Base-by-base conservation (phyloP, 2,113 vertebrate genomes). In the Sinocyclocheilus rhinocerous region DNA sequence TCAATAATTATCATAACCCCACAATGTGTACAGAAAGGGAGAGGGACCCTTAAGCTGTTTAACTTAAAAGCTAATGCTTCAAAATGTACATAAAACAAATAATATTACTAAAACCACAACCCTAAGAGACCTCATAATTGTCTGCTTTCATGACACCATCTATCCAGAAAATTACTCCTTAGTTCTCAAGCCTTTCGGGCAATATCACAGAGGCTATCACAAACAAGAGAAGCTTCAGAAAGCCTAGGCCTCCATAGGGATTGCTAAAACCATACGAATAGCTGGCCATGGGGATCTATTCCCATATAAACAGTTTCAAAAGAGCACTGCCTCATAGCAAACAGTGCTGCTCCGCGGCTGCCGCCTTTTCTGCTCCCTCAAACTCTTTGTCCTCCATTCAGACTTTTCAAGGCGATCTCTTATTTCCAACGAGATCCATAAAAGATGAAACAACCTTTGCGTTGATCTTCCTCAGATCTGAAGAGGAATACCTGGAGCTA, bases 71-170 rank as follows among this genome's bases (percentile, higher is more conserved):
- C 90, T 89, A 86, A 91, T 92, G 93, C 93, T 94, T 94, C 93
- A 94, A 91, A 95, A 95, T 94, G 89, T 91, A 92, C 92, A 94
- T 93, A 92, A 94, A 94, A 93, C 91, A 95, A 95, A 95, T 94
- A 93, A 94, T 95, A 90, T 90, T 92, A 92, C 93, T 94, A 95
- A 94, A 94, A 91, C 91, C 92, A 90, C 93, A 94, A 95, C 94
- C 94, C 94, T 92, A 85, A 87, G 93, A 95, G 93, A 94, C 93
- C 91, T 91, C 80, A 91, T 95, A 95, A 96, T 95, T 94, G 94
- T 94, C 93, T 93, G 91, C 90, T 94, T 94, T 95, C 91, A 94
- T 94, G 93, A 93, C 92, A 93, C 89, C 92, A 93, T 94, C 92
- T 92, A 94, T 94, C 92, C 93, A 93, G 92, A 94, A 94, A 93